Conservation (phyloP, 2,113 vertebrate species). For the Corythaeola cristata region DNA sequence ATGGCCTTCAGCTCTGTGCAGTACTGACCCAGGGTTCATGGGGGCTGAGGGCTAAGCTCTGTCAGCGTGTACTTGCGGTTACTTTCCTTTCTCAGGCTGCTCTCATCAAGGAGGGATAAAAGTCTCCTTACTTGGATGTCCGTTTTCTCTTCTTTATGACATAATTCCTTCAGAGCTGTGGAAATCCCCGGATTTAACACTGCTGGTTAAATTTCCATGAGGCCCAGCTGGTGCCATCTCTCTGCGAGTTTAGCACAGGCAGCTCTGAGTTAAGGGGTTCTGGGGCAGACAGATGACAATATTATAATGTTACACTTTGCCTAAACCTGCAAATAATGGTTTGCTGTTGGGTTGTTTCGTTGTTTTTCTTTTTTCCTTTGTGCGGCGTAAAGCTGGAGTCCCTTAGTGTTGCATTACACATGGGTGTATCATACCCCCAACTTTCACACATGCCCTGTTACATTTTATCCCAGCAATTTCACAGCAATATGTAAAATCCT, state of each 20-base stretch:
- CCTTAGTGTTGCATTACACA: background rate
- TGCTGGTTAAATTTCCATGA: fast-evolving
- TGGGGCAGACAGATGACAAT: fast-evolving
- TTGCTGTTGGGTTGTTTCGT: background rate
- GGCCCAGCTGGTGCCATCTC: background rate
- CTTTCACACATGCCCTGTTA: fast-evolving
- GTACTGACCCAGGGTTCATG: fast-evolving
- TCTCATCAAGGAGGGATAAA: background rate
- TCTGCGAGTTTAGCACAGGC: too few relatives aligned
- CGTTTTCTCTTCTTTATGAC: fast-evolving
- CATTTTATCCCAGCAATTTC: background rate
- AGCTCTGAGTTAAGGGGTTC: background rate
- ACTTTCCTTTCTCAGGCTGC: too few relatives aligned
- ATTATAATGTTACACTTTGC: too few relatives aligned
- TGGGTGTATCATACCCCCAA: background rate
- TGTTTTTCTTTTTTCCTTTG: too few relatives aligned
- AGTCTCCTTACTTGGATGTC: background rate
- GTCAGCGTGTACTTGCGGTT: background rate
- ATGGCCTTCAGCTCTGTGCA: background rate
- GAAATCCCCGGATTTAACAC: fast-evolving
- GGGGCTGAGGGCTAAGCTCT: background rate
- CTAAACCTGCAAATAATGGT: background rate
- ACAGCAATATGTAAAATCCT: fast-evolving
- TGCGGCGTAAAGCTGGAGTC: background rate
- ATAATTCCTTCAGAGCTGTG: background rate